These are phyloP conservation scores for Yoshiicerus persimilis DNA, from an alignment of 1,140 invertebrate genomes.

Conservation along the genomic window DNA sequence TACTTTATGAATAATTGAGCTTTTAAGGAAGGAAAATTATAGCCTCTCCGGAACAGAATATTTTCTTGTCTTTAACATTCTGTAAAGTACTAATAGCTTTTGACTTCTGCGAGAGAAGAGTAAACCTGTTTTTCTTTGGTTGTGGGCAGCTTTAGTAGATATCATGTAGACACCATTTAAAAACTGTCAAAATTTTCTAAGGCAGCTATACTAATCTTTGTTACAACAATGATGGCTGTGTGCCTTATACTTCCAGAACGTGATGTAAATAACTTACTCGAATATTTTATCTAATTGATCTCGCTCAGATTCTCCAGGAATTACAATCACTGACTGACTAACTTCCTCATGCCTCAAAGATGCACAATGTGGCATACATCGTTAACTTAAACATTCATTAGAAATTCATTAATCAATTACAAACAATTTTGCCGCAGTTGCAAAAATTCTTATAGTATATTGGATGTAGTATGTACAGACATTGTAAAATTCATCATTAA, in stretches of 20 bases:
- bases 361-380: slow-evolving; percentile 85
- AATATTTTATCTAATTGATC: slow-evolving; percentile 88
- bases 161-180: neutral
- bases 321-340: no score
- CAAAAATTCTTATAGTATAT: no score
- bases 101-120: neutral
- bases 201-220: no score
- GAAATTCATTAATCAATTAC: no score
- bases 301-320: slow-evolving; percentile 79
- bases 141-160: neutral
- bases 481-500: no score
- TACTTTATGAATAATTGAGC: neutral
- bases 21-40: neutral
- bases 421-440: no score
- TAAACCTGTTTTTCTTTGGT: neutral
- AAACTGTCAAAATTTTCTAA: neutral
- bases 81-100: neutral
- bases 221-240: no score
- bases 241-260: neutral
- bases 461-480: no score
- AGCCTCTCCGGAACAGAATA: neutral
- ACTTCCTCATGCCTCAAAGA: no score
- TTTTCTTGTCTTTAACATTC: neutral
- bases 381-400: slow-evolving; percentile 80
- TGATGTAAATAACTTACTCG: slow-evolving; percentile 64